Base-by-base conservation (phyloP, 2,797 vertebrate species). In the Gallinago solitaria region DNA sequence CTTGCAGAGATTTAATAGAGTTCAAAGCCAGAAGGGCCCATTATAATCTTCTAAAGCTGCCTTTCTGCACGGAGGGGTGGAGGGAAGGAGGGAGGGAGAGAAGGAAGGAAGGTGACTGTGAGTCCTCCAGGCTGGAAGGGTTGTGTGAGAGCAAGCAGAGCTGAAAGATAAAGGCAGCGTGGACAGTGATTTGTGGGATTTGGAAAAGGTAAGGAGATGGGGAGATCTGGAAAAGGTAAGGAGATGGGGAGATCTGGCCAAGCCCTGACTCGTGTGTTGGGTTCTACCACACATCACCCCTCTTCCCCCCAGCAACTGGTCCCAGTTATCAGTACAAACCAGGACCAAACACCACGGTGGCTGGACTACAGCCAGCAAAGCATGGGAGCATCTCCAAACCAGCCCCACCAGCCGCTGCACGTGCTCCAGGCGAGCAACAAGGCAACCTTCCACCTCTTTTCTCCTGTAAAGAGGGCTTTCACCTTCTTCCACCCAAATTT, bases 321-420 rank as follows among this genome's bases (percentile, higher is more conserved):
- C 41, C 88, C 88, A n/a, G 17, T 16, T 80, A 6, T 2, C 7
- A 2, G n/a, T 2, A 8, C 17, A 61, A 77, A 56, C 51, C 51
- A 69, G 88, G 50, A 12, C 11, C 17, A 8, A 25, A 13, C 37
- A 5, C 5, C 24, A 0, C 0, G 4, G 56, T 24, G 73, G 63
- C 39, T 0, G 0, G 28, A 19, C 9, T 3, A 0, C 15, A 15
- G 7, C 15, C 41, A 14, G 25, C 1, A 2, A 18, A 0, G 3
- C 27, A 21, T 0, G 23, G 56, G 54, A 48, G 67, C 59, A 4
- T 16, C 85, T 33, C 71, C 89, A 43, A 53, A 24, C 5, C 83
- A 37, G 28, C 24, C 73, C 51, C 51, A 5, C 12, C 32, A 57
- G 56, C 32, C 43, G 30, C 5, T 16, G 0, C 33, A 1, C 0